Evolutionary conservation across 2,113 vertebrate species (phyloP), one percentile per base, ranked within the genome.

Genomic region (Podiceps cristatus): DNA sequence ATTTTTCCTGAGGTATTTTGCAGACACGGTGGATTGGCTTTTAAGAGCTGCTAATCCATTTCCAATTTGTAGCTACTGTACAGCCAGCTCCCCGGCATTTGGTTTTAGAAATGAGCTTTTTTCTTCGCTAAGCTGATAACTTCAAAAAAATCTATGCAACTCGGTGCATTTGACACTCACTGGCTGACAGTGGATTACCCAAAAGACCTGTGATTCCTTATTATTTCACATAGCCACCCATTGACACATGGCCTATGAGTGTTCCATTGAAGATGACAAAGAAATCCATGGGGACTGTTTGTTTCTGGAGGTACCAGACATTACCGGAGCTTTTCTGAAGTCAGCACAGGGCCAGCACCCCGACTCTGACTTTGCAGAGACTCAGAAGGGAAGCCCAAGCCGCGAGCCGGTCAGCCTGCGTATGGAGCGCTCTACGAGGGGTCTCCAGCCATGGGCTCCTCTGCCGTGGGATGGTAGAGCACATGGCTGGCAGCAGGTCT

Each of bases 371-470:
- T 81, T 77, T 90, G 37, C 5, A 82, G 37, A 69, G n/a, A 11
- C 66, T 68, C 19, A 6, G 24, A 60, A 50, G 52, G 3, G 8
- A 53, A 80, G 29, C 24, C 24, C 18, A 40, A 44, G 27, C 11
- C 2, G 0, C 0, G 8, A 63, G 18, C 22, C 55, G n/a, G 8
- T 22, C 56, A 28, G 8, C 37, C 73, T 19, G 18, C 0, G 0
- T 18, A 4, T 3, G 8, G 17, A 90, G 20, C 2, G 1, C 4
- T 27, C 5, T 5, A 6, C 0, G 0, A 75, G 35, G 37, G 2
- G 7, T 72, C 29, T 87, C 68, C 67, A 60, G 35, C 49, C 9
- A 2, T 2, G 13, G 81, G 11, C 37, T 81, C 10, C 56, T 78
- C 69, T 52, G 18, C 22, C 2, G 0, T 5, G 47, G 77, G n/a